Base-by-base conservation (phyloP, 2,113 vertebrate genomes). In the Miniopterus natalensis region DNA sequence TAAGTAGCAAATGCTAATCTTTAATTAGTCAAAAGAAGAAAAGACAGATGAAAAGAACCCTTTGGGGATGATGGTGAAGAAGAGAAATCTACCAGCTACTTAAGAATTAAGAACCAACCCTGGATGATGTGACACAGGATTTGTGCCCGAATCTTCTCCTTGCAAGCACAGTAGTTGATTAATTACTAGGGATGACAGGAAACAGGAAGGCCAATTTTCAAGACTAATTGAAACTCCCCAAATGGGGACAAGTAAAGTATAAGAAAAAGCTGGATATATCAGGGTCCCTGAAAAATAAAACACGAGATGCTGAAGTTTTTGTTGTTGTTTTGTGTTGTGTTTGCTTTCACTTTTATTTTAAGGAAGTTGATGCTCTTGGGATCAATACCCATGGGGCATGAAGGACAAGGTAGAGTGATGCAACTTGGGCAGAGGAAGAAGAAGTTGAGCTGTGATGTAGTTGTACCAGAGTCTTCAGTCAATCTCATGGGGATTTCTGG, bases 141-240 rank as follows among this genome's bases (percentile, higher is more conserved):
- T 81, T 94, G 7, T 59, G 21, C 42, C 18, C 57, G 51, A 79
- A 27, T 88, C 61, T 88, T 73, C 36, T 70, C 89, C 63, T 55
- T 81, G 68, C 11, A 73, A 92, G 75, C 42, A 68, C 15, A 73
- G 12, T 23, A 59, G 66, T 36, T 95, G 91, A 96, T 59, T 86
- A 75, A 80, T 78, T 75, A 84, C 8, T 68, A 84, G 20, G 14
- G 20, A 74, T 87, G 21, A 94, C 18, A 55, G 61, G 63, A 81
- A 92, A 12, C 9, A 90, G 42, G 13, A 53, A 87, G 45, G 29
- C n/a, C 81, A 68, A 84, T 49, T 87, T 94, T 47, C 3, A 94
- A 74, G 70, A 45, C 42, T 75, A 78, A 86, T 6, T 73, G 73
- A 88, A 92, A 90, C 27, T 45, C 79, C 40, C 23, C 71, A 90